Evolutionary conservation across 2,888 invertebrate genomes (phyloP).

Genomic region (Caenorhabditis imperialis): DNA sequence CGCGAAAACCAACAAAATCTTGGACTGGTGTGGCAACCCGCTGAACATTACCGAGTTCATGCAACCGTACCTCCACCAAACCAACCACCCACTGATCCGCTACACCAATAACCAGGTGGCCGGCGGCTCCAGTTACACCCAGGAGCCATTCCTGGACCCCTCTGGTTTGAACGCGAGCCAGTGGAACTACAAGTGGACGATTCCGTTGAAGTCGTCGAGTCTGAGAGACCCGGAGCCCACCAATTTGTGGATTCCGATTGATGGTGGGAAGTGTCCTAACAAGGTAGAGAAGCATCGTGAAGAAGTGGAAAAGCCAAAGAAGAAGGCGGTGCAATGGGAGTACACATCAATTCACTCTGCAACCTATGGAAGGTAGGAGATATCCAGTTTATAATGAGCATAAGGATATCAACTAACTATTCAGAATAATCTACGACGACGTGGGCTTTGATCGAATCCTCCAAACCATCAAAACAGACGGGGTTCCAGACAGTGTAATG

Average conservation of each 20-base stretch:
- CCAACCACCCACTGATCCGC: conserved; percentile 55
- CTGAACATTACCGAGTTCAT: conserved; percentile 54
- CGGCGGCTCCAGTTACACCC: conserved; percentile 21
- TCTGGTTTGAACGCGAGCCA: conserved; percentile 17
- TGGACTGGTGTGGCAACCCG: conserved; percentile 55
- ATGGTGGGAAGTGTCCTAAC: not conserved
- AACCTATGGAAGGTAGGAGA: conserved; percentile 51
- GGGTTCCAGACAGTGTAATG: conserved; percentile 35
- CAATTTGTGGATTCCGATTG: conserved; percentile 29
- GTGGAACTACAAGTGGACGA: conserved; percentile 55
- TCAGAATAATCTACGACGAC: conserved; percentile 55
- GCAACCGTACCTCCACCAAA: conserved; percentile 58
- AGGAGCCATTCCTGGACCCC: conserved; percentile 38
- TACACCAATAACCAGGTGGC: conserved; percentile 31
- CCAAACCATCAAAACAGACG: conserved; percentile 34
- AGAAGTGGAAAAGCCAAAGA: conserved; percentile 16
- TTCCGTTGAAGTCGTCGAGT: conserved; percentile 33
- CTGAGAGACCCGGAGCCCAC: conserved; percentile 10
- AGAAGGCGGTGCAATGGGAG: conserved; percentile 35
- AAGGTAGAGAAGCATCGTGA: conserved; percentile 1
- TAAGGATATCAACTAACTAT: not conserved
- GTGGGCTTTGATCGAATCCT: conserved; percentile 50
- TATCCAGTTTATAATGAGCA: too few species aligned
- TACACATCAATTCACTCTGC: conserved; percentile 34
- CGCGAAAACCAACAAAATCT: conserved; percentile 17